Evolutionary conservation across 1,140 invertebrate species (phyloP).

Genomic region (Apocrypta bakeri): DNA sequence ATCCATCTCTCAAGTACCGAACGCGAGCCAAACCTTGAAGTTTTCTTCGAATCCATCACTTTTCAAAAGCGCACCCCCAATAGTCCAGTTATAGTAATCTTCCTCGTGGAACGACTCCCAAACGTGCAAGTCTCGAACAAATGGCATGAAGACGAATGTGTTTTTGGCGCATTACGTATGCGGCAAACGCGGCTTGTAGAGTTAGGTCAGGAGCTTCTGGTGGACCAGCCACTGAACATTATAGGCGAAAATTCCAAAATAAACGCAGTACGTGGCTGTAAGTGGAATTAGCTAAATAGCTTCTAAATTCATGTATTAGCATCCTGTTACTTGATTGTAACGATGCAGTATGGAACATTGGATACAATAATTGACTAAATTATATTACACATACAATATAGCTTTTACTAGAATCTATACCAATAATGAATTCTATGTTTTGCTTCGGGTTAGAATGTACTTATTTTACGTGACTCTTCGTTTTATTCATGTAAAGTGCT

Average conservation of each 20-base stretch:
- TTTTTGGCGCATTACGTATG: conserved; percentile 34
- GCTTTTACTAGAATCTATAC: too few relatives aligned
- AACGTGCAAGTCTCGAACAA: not conserved
- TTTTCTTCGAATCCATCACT: not conserved
- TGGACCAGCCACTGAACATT: not conserved
- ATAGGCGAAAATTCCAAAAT: not conserved
- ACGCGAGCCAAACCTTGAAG: not conserved
- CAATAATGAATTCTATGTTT: too few relatives aligned
- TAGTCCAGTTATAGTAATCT: not conserved
- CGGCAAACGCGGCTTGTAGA: not conserved
- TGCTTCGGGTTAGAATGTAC: too few relatives aligned
- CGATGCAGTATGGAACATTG: too few relatives aligned
- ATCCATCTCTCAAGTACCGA: not conserved
- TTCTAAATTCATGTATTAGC: not conserved
- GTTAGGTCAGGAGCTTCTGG: not conserved
- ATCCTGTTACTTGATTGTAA: not conserved
- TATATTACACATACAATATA: too few relatives aligned
- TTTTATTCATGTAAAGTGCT: too few relatives aligned
- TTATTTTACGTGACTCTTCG: too few relatives aligned
- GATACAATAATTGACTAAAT: too few relatives aligned
- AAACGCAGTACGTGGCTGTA: not conserved
- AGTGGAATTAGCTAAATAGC: too few relatives aligned
- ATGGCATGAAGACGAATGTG: conserved; percentile 7
- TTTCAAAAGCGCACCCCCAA: not conserved
- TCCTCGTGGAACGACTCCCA: not conserved